Percentiles rank a stretch among this genome's conserved stretches.
Evolutionary conservation across 2,888 invertebrate species (phyloP).

Genomic region (Megalurothrips usitatus): DNA sequence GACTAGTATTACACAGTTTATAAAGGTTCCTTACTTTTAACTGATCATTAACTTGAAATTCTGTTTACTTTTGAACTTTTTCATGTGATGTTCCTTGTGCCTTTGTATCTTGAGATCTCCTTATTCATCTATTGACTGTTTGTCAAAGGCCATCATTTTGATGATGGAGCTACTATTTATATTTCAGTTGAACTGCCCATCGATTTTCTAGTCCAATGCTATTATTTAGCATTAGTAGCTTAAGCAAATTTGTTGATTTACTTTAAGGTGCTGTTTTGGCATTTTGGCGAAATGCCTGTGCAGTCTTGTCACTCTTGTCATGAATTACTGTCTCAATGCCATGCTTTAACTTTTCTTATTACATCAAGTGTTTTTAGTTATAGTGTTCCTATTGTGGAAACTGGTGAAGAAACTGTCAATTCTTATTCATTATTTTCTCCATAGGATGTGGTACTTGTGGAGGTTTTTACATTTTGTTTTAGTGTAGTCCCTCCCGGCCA

Average conservation of each 20-base stretch:
- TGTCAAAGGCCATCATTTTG: not conserved
- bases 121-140: not conserved
- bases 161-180: not conserved
- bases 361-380: not conserved
- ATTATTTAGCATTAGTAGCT: constrained; percentile 1
- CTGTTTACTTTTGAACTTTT: not conserved
- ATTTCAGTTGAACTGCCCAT: constrained; percentile 14
- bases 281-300: not conserved
- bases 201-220: constrained; percentile 15
- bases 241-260: not conserved
- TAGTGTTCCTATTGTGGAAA: not conserved
- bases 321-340: not conserved
- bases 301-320: constrained; percentile 19
- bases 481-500: not conserved
- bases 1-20: too few species aligned
- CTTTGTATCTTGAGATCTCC: constrained; percentile 9
- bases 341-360: constrained; percentile 1
- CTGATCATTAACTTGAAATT: too few species aligned
- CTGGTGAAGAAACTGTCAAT: too few species aligned
- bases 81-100: constrained; percentile 24
- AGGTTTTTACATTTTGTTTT: not conserved
- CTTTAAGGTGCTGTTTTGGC: not conserved
- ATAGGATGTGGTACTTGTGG: not conserved
- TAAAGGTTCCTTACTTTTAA: too few species aligned
- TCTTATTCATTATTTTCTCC: too few species aligned